Evolutionary conservation across 2,797 vertebrate genomes (phyloP).

Genomic region (Anguilla obscura): DNA sequence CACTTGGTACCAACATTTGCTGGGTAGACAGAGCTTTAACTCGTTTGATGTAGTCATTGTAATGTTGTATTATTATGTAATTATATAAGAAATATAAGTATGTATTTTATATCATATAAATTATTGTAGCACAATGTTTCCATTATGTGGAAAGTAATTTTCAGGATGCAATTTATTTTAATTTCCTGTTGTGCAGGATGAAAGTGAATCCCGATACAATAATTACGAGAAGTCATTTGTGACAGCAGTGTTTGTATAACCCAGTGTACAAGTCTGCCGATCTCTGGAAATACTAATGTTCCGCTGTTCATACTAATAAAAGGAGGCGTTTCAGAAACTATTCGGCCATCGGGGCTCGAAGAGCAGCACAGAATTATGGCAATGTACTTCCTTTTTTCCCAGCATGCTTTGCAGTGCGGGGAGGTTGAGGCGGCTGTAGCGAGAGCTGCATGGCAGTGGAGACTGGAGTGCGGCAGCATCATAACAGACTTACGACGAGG

Average conservation of each 20-base stretch:
- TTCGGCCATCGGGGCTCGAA: slow-evolving; percentile 44
- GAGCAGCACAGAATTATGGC: slow-evolving; percentile 56
- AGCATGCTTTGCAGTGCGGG: slow-evolving; percentile 68
- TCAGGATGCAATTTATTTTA: background rate
- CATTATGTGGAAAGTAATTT: background rate
- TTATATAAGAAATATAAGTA: background rate
- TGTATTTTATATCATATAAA: background rate
- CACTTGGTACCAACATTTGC: no score
- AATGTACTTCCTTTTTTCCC: slow-evolving; percentile 62
- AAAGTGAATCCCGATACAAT: background rate
- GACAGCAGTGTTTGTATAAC: background rate
- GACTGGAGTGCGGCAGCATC: slow-evolving; percentile 40
- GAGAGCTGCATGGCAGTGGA: slow-evolving; percentile 49
- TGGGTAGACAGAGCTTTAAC: no score
- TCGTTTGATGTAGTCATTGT: no score
- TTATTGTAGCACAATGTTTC: background rate
- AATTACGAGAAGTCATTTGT: background rate
- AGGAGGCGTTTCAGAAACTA: slow-evolving; percentile 23
- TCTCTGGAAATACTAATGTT: slow-evolving; percentile 39
- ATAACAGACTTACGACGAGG: slow-evolving; percentile 24
- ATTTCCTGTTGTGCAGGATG: background rate
- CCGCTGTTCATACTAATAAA: background rate
- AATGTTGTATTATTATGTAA: no score
- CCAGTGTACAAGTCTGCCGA: background rate
- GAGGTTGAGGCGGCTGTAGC: slow-evolving; percentile 52